Base-by-base conservation (phyloP, 2,888 invertebrate genomes). In the Leucania comma region DNA sequence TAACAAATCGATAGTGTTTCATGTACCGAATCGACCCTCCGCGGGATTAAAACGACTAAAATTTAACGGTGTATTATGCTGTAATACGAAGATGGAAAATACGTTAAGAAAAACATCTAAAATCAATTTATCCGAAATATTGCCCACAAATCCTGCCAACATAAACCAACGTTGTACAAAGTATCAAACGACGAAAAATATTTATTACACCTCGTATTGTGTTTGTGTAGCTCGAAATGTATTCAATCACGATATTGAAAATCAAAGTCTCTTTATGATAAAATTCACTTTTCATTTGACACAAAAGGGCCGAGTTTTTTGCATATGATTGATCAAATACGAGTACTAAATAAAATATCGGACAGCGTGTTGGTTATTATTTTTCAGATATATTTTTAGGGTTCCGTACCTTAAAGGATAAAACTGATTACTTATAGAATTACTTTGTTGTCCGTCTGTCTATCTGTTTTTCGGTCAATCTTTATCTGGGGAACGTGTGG, bases 221-320 rank as follows among this genome's bases (percentile, higher is more conserved):
- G 51, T 20, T 32, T 24, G 32, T 10, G 10, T 64, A n/a, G 46
- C 24, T 32, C 0, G 48, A 66, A 66, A 65, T 35, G n/a, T 26
- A 32, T 66, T 12, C 12, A 67, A 26, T 50, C 24, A 26, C 24
- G 48, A 26, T 5, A 50, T 26, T 66, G 12, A 14, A 67, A 38
- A 67, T 67, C 68, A 50, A 38, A 67, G 20, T 38, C 22, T 20
- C 14, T 29, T 63, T 14, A 22, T 14, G 14, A 24, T 32, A 9
- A 5, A 68, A 68, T 51, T 17, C 10, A 8, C 14, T n/a, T 68
- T 53, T 12, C 8, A 24, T 54, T 29, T 24, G 20, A 53, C 10
- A 38, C 22, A 51, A 38, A 29, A 20, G 10, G 20, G 24, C 20
- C 0, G 14, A 29, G 0, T 14, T 68, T 32, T 68, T 42, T 42